Base-by-base conservation (phyloP, 2,797 vertebrate species). In the Enteromius mattozi region DNA sequence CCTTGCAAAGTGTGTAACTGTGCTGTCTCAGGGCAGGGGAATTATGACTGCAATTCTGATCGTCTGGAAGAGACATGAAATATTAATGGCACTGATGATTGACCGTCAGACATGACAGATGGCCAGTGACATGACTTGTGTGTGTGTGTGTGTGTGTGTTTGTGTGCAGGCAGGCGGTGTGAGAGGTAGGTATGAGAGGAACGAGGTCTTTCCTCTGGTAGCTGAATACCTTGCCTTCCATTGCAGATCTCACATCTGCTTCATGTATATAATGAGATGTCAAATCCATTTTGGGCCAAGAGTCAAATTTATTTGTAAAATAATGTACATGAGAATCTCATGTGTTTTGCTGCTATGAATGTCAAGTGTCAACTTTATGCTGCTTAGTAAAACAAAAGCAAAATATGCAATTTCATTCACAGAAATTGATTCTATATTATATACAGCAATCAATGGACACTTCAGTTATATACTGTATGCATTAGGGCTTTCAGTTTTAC, bases 101-200 rank as follows among this genome's bases (percentile, higher is more conserved):
- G 83, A 78, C 76, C 83, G 68, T 84, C 76, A 72, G 83, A 84
- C 76, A 72, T 84, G 76, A 84, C 83, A 84, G 83, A 84, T 84
- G 83, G 83, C 68, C 76, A 71, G 66, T 79, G 76, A 37, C 75
- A 51, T 72, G 65, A 66, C 42, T 63, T 2, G 72, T 47, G 51
- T 45, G 49, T 71, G 42, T 47, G 51, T 45, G 49, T 71, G 42
- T 69, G 74, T 77, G 70, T 71, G 54, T 49, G 72, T 83, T 65
- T 61, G 30, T 47, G 51, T 45, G 40, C 27, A 63, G 75, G 40
- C 37, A 63, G 75, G n/a, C 35, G 9, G 27, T 65, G 16, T 8
- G 61, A 61, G 56, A 61, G n/a, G n/a, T 37, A 76, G 66, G 24
- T 59, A 27, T 59, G 65, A 70, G 76, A 59, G 76, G 19, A 40